Conservation (phyloP, 1,140 invertebrate species). For the Lucilia sericata region DNA sequence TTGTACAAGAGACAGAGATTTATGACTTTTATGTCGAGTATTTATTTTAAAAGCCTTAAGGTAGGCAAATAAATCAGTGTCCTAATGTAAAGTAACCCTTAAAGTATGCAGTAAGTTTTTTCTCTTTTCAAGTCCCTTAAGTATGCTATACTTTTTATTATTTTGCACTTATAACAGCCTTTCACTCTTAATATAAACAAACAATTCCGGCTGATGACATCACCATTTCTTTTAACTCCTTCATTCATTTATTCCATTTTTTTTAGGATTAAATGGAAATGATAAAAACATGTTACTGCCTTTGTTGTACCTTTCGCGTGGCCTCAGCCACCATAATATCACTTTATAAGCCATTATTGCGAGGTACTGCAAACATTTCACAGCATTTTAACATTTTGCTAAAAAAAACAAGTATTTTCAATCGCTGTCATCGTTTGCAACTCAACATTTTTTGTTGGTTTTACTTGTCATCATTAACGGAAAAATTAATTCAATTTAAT, state of each 20-base stretch:
- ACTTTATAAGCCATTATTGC: neutral
- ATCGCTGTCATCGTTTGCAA: neutral
- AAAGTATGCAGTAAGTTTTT: no score
- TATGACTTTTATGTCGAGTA: neutral
- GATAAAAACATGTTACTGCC: neutral
- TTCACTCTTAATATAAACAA: neutral
- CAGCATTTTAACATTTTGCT: neutral
- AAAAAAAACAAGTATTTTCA: neutral
- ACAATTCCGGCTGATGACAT: neutral
- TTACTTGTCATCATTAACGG: conserved; percentile 9
- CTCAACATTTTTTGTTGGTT: no score
- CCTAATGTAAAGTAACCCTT: neutral
- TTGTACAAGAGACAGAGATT: neutral
- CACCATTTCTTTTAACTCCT: neutral
- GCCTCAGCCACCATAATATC: neutral
- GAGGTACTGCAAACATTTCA: neutral
- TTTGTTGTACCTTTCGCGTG: neutral
- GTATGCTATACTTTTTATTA: neutral
- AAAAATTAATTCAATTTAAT: conserved; percentile 35
- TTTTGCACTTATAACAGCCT: neutral
- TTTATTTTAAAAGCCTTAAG: neutral
- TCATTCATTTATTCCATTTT: conserved; percentile 6
- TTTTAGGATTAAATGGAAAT: neutral
- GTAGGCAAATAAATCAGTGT: neutral
- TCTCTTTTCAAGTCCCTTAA: neutral